Evolutionary conservation across 2,888 invertebrate species (phyloP), one percentile per base, ranked within the genome.

Genomic region (Drosophila incognita): DNA sequence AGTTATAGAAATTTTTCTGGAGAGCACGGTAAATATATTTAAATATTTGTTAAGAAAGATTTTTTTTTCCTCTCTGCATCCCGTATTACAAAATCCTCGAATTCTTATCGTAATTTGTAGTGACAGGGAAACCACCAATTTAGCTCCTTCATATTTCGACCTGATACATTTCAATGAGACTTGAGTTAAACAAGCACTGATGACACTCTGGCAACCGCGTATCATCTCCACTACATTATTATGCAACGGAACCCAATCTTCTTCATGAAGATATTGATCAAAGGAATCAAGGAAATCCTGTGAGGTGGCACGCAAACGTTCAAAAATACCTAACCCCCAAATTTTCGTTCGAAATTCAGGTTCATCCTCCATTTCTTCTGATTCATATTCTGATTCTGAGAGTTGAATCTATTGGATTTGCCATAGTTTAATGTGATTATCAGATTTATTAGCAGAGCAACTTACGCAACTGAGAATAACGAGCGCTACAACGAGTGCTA

Each of bases 281-380:
- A 21, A 21, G 0, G 5, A 5, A 6, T 1, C 6, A 42, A 42
- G 11, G 6, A 42, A 42, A 1, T 21, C 42, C 42, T 42, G 11
- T 11, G 42, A 11, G 21, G 4, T 21, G 1, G 1, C 0, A 6
- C 0, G 11, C 2, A 13, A 11, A 6, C 2, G 11, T 21, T 6
- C 21, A 21, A 42, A 2, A 21, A 42, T 1, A 42, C 11, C 0
- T 6, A 42, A 2, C 11, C 21, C 42, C 21, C 18, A 38, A 7
- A 38, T 3, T 18, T 1, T 3, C 38, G 38, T 3, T 38, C 18
- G 7, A 38, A 38, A 33, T 11, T 0, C 4, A 11, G 33, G 33
- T 33, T 1, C 4, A 11, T 11, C 33, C 10, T 21, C 21, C 21
- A 21, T 13, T 13, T 35, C 11, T 11, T 42, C 21, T 24, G 15